These are phyloP conservation scores for Cyclopterus lumpus DNA, from an alignment of 2,797 vertebrate genomes.

Conservation along the genomic window DNA sequence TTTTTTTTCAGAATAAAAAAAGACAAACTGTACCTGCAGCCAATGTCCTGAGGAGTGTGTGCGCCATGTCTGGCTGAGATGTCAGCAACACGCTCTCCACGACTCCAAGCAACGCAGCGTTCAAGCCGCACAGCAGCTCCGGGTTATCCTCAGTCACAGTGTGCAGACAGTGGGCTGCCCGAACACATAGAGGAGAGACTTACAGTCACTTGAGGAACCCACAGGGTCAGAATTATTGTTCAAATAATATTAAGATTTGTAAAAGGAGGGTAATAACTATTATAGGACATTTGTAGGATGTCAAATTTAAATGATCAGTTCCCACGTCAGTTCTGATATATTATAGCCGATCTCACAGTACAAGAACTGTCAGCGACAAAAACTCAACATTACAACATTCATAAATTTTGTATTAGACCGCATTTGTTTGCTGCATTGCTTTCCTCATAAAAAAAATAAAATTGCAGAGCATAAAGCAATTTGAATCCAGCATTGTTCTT, in stretches of 20 bases:
- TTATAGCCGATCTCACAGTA: too few relatives aligned
- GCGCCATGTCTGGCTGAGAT: constrained; percentile 84
- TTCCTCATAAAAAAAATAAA: too few relatives aligned
- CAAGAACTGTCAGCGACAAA: too few relatives aligned
- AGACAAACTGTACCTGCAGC: constrained; percentile 86
- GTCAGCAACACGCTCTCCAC: constrained; percentile 88
- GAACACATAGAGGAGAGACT: constrained; percentile 27
- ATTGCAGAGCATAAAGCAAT: too few relatives aligned
- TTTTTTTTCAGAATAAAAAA: not conserved
- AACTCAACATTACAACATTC: too few relatives aligned
- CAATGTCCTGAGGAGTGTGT: constrained; percentile 89
- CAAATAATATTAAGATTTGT: not conserved
- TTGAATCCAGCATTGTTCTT: too few relatives aligned
- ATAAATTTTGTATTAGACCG: too few relatives aligned
- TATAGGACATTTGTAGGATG: not conserved
- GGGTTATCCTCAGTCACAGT: constrained; percentile 96
- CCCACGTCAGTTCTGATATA: not conserved
- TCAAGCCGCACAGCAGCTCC: constrained; percentile 88
- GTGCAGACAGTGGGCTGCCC: constrained; percentile 93
- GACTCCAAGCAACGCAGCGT: constrained; percentile 78
- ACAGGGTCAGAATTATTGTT: not conserved
- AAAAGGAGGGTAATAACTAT: not conserved
- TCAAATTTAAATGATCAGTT: not conserved
- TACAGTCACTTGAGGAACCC: not conserved
- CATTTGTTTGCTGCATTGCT: too few relatives aligned